A percentile compares a stretch with the other conserved stretches of the same genome.
phyloP scores from a whole-genome alignment of 2,888 invertebrate species.

The Diogma glabrata region DNA sequence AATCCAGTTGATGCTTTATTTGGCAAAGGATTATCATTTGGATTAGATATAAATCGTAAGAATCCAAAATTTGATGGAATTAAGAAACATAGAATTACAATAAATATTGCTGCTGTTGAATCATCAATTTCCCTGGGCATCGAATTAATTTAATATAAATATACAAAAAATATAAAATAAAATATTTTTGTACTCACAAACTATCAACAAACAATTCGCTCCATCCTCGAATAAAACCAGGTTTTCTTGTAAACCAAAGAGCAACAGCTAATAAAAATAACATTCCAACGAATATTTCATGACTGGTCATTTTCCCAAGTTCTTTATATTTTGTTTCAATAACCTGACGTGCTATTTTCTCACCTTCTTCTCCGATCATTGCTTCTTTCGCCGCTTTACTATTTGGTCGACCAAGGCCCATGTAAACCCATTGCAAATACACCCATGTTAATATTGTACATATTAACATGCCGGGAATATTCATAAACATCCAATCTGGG shows the following conservation, averaged over 20 bases:
- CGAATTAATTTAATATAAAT: no score
- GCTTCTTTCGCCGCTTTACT: conserved; percentile 54
- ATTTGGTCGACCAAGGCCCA: conserved; percentile 63
- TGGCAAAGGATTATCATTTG: conserved; percentile 32
- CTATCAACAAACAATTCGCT: conserved; percentile 56
- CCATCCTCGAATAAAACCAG: conserved; percentile 83
- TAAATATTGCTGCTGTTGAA: conserved; percentile 70
- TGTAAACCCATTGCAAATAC: conserved; percentile 67
- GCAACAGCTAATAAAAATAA: conserved; percentile 67
- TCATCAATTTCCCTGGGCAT: conserved; percentile 60
- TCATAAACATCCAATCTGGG: conserved; percentile 79
- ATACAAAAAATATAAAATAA: no score
- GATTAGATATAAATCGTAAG: conserved; percentile 48
- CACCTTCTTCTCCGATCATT: conserved; percentile 50
- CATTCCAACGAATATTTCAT: conserved; percentile 59
- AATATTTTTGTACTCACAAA: conserved; percentile 42
- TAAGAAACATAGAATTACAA: conserved; percentile 72
- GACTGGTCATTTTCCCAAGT: conserved; percentile 67
- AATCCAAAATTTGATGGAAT: conserved; percentile 70
- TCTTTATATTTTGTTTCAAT: conserved; percentile 65
- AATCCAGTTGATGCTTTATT: conserved; percentile 54
- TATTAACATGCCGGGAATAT: conserved; percentile 70
- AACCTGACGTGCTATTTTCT: conserved; percentile 55
- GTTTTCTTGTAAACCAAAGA: conserved; percentile 81
- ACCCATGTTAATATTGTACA: conserved; percentile 66